These are phyloP conservation scores for Otis tarda DNA, from an alignment of 2,113 vertebrate genomes.

Conservation along the genomic window DNA sequence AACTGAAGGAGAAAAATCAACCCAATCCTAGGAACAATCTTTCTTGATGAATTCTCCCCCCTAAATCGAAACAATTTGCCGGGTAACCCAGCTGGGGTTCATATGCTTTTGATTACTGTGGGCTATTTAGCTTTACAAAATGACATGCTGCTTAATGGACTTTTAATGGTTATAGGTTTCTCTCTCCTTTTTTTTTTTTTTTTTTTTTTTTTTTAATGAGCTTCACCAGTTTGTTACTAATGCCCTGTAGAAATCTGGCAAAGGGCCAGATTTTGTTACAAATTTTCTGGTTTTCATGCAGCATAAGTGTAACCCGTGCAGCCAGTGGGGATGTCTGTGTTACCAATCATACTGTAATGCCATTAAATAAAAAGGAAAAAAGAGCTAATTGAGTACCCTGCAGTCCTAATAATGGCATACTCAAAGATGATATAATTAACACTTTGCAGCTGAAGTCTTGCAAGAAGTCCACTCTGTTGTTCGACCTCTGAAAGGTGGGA, in stretches of 20 bases:
- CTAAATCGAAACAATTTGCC: constrained; percentile 96
- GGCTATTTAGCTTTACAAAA: constrained; percentile 99
- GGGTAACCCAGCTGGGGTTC: constrained; percentile 99
- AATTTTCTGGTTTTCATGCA: constrained; percentile 82
- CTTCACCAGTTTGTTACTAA: constrained; percentile 99
- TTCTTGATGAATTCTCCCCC: constrained; percentile 94
- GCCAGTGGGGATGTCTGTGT: constrained; percentile 69
- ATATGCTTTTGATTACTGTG: constrained; percentile 99
- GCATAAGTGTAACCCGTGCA: constrained; percentile 81
- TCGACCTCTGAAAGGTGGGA: not conserved
- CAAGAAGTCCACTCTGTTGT: not conserved
- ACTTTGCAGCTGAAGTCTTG: constrained; percentile 53
- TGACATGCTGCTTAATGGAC: constrained; percentile 99
- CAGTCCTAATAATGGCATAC: constrained; percentile 13
- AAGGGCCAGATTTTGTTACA: constrained; percentile 86
- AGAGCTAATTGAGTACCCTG: constrained; percentile 53
- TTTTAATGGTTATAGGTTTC: constrained; percentile 99
- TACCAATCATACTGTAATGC: constrained; percentile 65
- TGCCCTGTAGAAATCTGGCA: constrained; percentile 97
- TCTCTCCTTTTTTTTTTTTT: constrained; percentile 87
- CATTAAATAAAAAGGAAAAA: constrained; percentile 44
- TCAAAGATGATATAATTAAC: constrained; percentile 36
- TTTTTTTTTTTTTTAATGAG: constrained; percentile 95
- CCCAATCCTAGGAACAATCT: constrained; percentile 89
- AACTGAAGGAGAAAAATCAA: constrained; percentile 87